These are phyloP conservation scores for Nestor notabilis DNA, from an alignment of 2,113 vertebrate genomes.

Conservation along the genomic window DNA sequence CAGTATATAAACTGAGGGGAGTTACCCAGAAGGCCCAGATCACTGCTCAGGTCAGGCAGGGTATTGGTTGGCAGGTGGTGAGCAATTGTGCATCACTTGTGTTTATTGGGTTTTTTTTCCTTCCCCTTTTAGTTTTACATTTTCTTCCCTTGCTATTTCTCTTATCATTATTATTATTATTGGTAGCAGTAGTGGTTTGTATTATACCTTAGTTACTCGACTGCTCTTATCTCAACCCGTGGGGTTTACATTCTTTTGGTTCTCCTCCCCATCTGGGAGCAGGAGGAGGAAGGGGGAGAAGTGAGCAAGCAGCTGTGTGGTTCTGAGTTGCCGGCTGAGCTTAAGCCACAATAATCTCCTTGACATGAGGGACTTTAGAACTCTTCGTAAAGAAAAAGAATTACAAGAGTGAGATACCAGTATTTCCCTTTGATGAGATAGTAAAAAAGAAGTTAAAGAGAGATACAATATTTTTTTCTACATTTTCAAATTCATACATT, in stretches of 20 bases:
- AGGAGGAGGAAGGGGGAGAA: background rate
- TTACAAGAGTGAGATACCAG: background rate
- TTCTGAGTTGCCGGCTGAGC: background rate
- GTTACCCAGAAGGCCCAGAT: background rate
- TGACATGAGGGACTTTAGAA: background rate
- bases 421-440: background rate
- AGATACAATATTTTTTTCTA: background rate
- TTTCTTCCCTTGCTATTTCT: background rate
- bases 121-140: background rate
- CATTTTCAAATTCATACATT: background rate
- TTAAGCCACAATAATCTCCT: background rate
- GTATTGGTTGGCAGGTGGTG: background rate
- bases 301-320: background rate
- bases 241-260: background rate
- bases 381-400: background rate
- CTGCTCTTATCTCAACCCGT: background rate
- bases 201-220: background rate
- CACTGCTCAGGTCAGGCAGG: background rate
- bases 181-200: background rate
- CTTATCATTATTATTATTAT: background rate
- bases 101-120: background rate
- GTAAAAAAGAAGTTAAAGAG: background rate
- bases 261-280: background rate
- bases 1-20: background rate
- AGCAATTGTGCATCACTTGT: background rate